Evolutionary conservation across 2,113 vertebrate genomes (phyloP), one percentile per base, ranked within the genome.

Genomic region (Centropus unirufus): DNA sequence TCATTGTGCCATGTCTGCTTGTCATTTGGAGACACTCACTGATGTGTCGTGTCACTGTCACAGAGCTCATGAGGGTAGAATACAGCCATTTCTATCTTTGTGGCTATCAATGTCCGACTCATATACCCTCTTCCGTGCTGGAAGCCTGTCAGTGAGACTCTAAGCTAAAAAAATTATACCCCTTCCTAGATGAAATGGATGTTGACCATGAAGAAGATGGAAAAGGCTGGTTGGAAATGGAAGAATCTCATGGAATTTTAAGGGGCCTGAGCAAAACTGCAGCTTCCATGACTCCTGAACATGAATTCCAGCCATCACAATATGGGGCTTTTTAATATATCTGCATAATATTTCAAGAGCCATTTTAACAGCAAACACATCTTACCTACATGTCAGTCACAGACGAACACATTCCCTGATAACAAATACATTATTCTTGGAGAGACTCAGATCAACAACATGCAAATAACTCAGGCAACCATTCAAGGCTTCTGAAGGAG

Each of bases 331-430:
- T 91, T 67, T 9, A 77, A 83, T 85, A 76, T 59, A 73, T 75
- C 72, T 75, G 57, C 68, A 94, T 78, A 63, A 90, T 36, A 80
- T 92, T 92, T 95, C 76, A 88, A 86, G 88, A 96, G 83, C 85
- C 89, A 64, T 81, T 96, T 12, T 68, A 96, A 94, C n/a, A 93
- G 92, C 90, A 96, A 96, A 97, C 95, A 96, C 76, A 94, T 87
- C 90, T 95, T 96, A 55, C 79, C 68, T 64, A 70, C 59, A 27
- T 77, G 93, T 44, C 44, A 96, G 90, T 96, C 95, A 97, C 88
- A 83, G 96, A 95, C 92, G 94, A 4, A 16, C 42, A 44, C 11
- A 1, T 26, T 46, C 68, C 18, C 83, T 78, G 95, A 95, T 96
- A 96, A 92, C 83, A 83, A 73, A 74, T 22, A 1, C 82, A 75